Conservation (phyloP, 2,797 vertebrate species). For the Echeneis naucrates region DNA sequence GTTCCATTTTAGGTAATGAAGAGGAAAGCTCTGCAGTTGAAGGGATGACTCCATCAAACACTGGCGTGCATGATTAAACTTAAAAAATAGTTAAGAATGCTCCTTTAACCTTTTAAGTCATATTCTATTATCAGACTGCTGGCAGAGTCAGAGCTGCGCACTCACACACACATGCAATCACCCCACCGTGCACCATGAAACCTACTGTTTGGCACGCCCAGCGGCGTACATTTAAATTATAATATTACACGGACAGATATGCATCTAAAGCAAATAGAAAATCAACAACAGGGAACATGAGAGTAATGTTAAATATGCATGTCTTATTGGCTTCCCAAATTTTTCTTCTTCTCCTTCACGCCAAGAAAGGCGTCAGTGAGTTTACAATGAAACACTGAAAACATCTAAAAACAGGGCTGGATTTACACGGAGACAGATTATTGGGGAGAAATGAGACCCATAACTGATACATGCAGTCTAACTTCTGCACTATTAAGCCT, state of each 20-base stretch:
- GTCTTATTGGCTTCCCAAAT: conserved; percentile 36
- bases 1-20: conserved; percentile 81
- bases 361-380: background rate
- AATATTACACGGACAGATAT: conserved; percentile 49
- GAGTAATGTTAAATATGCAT: conserved; percentile 56
- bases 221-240: conserved; percentile 36
- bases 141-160: conserved; percentile 22
- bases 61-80: conserved; percentile 70
- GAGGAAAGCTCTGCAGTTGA: conserved; percentile 67
- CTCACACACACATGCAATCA: conserved; percentile 1
- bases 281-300: conserved; percentile 26
- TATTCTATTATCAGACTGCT: conserved; percentile 68
- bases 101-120: conserved; percentile 78
- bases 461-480: no score
- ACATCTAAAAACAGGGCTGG: no score
- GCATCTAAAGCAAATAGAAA: conserved; percentile 56
- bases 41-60: conserved; percentile 71
- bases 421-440: no score
- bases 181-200: conserved; percentile 18
- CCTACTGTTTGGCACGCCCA: conserved; percentile 43
- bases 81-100: conserved; percentile 74
- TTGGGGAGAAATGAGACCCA: no score
- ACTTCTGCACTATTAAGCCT: no score
- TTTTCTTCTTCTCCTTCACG: background rate
- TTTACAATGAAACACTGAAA: conserved; percentile 5